Evolutionary conservation across 2,797 vertebrate species (phyloP).

Genomic region (Neosilurus mollespiculum): DNA sequence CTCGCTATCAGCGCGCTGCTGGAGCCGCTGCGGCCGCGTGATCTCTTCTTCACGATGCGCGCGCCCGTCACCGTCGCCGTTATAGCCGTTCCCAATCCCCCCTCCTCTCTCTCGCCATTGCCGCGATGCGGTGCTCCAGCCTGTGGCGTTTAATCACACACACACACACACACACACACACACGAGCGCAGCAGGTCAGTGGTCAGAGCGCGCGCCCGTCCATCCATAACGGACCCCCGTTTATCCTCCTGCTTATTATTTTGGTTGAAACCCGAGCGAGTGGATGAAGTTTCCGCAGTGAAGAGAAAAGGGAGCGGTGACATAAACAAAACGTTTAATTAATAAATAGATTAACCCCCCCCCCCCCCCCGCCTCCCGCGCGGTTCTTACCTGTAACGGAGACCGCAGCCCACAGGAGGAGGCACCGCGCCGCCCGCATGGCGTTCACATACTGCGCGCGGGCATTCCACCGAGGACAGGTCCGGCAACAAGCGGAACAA

Average conservation of each 20-base stretch:
- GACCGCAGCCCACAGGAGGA: conserved; percentile 84
- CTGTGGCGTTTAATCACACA: conserved; percentile 44
- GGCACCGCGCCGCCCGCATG: conserved; percentile 83
- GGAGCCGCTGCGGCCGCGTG: conserved; percentile 83
- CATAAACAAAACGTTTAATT: no score
- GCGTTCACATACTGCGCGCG: conserved; percentile 71
- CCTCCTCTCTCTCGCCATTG: conserved; percentile 1
- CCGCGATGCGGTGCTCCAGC: conserved; percentile 62
- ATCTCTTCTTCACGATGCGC: conserved; percentile 66
- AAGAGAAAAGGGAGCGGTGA: background rate
- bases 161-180: background rate
- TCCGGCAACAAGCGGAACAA: no score
- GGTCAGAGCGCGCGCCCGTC: no score
- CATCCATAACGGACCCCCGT: background rate
- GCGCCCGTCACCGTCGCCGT: background rate
- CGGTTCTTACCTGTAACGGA: conserved; percentile 75
- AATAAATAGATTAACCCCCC: no score
- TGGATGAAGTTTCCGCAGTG: background rate
- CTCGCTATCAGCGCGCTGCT: conserved; percentile 78
- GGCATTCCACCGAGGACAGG: background rate
- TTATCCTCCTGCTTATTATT: background rate
- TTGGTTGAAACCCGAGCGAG: background rate
- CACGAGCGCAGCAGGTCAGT: background rate
- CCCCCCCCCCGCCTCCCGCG: no score
- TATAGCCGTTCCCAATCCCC: background rate